Base-by-base conservation (phyloP, 2,888 invertebrate genomes). In the Scaptomyza parva region DNA sequence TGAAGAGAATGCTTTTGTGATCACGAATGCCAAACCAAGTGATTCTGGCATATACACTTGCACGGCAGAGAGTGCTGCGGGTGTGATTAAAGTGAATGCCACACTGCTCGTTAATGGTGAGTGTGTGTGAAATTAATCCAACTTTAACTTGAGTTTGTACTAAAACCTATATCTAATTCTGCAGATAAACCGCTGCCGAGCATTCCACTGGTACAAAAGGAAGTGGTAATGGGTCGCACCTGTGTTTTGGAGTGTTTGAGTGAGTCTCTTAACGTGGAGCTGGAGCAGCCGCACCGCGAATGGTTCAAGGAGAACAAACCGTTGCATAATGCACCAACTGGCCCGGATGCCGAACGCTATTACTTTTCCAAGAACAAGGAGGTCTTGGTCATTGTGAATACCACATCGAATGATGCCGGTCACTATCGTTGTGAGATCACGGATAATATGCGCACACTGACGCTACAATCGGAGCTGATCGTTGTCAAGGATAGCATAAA, bases 31-130 rank as follows among this genome's bases (percentile, higher is more conserved):
- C 20, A 97, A 97, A 91, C 94, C 95, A 0, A 94, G 94, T 33
- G 99, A 99, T 89, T 96, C 96, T 92, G 99, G 99, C 0, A 93
- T 97, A 28, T 99, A 99, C 90, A 97, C 97, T 51, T 99, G 98
- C 92, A 97, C 96, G 7, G 99, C 98, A 0, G 94, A 95, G 86
- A 99, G 98, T 92, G 94, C 95, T 41, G 98, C 98, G 12, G 99
- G 98, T 0, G 94, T 94, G 54, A 95, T 97, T 37, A 94, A 95
- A 76, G 95, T 97, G 2, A 98, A 97, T 92, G 97, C 97, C 20
- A 96, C 96, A 17, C 93, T 98, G 26, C 95, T 95, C 73, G 97
- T 98, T 20, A 91, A 90, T 68, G 91, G 91, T 91, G 63, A 76
- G 83, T 66, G 9, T 14, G 1, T 7, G 9, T 0, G 2, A 17